Evolutionary conservation across 2,113 vertebrate species (phyloP), one percentile per base, ranked within the genome.

Genomic region (Cyprinodon brontotheroides): DNA sequence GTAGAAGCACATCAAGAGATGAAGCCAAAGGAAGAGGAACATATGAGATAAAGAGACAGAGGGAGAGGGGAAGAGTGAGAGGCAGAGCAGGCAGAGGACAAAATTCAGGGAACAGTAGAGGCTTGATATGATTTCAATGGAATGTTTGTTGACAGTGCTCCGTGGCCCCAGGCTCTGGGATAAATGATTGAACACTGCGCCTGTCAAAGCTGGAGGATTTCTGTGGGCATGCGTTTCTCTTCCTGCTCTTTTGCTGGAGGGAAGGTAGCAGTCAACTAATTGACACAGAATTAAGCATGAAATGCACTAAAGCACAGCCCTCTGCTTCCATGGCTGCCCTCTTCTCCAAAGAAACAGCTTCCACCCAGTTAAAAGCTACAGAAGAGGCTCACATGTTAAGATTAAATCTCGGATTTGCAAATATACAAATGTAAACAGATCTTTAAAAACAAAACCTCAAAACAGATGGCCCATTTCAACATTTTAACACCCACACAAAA

Each of bases 211-310:
- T 91, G 93, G 94, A 95, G 94, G 95, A 95, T 95, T 94, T 95
- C 95, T 95, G 96, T 97, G 96, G 96, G 96, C 96, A 96, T 96
- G 95, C 95, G 93, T 95, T 94, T 91, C 90, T 92, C 91, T 91
- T 93, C 81, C 92, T 93, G 89, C 94, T 94, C 94, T 96, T 84
- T 96, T 89, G 96, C 97, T 97, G 91, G 94, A 97, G 97, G 96
- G 96, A 96, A 97, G 95, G 96, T 96, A 97, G 95, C 96, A 96
- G 96, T 96, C 95, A 95, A 94, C 96, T 98, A 98, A 99, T 98
- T 98, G 96, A 98, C 96, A 97, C 95, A 96, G 96, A 98, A 99
- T 98, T 98, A 98, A 98, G 95, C 96, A 97, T 97, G 96, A 98
- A 99, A 99, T 94, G 93, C 95, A 96, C 94, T 92, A 94, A 57